phyloP scores from a whole-genome alignment of 1,140 invertebrate species.

The Drosophila ironensis region DNA sequence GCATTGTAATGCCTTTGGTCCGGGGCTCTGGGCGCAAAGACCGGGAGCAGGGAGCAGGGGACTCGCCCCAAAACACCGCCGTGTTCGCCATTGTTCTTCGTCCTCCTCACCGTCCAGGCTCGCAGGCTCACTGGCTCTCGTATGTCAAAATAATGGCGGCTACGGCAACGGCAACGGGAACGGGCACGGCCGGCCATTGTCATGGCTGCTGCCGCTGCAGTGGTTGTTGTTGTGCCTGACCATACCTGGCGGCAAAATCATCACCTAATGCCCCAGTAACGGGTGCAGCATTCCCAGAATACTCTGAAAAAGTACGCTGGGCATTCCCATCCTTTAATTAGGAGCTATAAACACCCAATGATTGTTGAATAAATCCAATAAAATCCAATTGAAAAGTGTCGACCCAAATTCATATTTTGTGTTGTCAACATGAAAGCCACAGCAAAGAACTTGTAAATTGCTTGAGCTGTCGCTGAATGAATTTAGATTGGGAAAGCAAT shows the following conservation, averaged over 20 bases:
- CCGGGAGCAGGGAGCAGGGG: slow-evolving; percentile 16
- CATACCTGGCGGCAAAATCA: slow-evolving; percentile 16
- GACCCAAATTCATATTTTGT: too few species aligned
- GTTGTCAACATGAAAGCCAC: too few species aligned
- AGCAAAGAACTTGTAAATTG: background rate
- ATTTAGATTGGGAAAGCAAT: background rate
- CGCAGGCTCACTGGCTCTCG: slow-evolving; percentile 42
- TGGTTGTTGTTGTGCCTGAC: slow-evolving; percentile 15
- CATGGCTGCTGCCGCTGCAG: slow-evolving; percentile 8
- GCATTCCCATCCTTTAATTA: background rate
- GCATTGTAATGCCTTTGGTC: slow-evolving; percentile 60
- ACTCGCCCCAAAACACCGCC: slow-evolving; percentile 45
- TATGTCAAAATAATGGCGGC: slow-evolving; percentile 75
- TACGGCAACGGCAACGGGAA: too few species aligned
- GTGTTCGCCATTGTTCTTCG: slow-evolving; percentile 57
- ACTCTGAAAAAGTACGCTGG: too few species aligned
- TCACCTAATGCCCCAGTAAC: slow-evolving; percentile 25
- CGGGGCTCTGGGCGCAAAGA: too few species aligned
- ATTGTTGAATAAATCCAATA: background rate
- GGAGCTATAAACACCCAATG: too few species aligned
- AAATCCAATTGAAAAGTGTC: background rate
- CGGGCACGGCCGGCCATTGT: slow-evolving; percentile 58
- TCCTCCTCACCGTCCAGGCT: background rate
- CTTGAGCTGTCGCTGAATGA: background rate
- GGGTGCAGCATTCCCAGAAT: background rate